These are phyloP conservation scores for Taxidea taxus DNA, from an alignment of 2,113 vertebrate genomes.

Conservation along the genomic window DNA sequence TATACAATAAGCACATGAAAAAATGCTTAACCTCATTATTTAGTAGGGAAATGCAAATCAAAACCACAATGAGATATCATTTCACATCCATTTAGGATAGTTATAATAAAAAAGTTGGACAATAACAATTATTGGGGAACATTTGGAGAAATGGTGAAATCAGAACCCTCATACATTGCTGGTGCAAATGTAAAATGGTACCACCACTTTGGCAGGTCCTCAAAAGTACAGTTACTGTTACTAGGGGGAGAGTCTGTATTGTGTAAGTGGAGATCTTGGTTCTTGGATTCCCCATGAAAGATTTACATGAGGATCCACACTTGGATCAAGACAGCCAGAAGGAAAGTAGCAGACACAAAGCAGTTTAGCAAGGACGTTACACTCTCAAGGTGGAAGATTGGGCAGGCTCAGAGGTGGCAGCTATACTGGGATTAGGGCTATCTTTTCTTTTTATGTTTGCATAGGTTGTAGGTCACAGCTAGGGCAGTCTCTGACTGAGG, in stretches of 20 bases:
- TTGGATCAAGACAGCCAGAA: not conserved
- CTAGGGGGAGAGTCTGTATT: not conserved
- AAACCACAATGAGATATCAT: not conserved
- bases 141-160: not conserved
- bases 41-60: not conserved
- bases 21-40: not conserved
- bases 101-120: not conserved
- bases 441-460: not conserved
- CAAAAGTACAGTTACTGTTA: not conserved
- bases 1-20: not conserved
- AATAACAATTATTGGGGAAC: not conserved
- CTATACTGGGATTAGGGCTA: not conserved
- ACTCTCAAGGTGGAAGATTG: not conserved
- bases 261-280: not conserved
- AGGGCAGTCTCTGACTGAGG: not conserved
- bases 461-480: not conserved
- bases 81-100: not conserved
- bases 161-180: not conserved
- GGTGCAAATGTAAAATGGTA: not conserved
- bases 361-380: not conserved
- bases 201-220: not conserved
- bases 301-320: not conserved
- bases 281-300: not conserved
- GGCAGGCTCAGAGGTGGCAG: not conserved
- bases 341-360: not conserved